A percentile compares a stretch with the other conserved stretches of the same genome.
phyloP scores from a whole-genome alignment of 2,113 vertebrate species.

The Narcine bancroftii region DNA sequence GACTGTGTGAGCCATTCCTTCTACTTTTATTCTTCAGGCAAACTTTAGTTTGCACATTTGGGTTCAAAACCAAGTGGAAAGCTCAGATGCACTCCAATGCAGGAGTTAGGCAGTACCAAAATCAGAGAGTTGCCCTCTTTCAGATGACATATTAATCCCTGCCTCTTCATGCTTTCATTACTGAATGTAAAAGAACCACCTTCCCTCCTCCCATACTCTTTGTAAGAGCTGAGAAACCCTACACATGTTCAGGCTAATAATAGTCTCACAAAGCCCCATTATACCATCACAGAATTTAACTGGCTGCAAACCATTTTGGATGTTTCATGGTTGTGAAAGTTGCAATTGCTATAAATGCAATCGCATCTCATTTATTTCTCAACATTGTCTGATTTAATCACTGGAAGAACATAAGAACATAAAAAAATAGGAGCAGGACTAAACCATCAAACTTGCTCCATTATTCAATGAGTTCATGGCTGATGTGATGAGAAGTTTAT shows the following conservation, averaged over 20 bases:
- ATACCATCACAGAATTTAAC: neutral
- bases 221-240: neutral
- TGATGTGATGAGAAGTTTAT: no score
- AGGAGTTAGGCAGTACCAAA: neutral
- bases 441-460: no score
- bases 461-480: no score
- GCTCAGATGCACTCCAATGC: neutral
- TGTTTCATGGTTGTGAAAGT: neutral
- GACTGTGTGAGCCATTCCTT: neutral
- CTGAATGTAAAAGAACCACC: neutral
- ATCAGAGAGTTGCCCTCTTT: neutral
- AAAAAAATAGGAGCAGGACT: no score
- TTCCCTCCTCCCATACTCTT: neutral
- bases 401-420: no score
- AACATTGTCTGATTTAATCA: no score
- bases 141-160: neutral
- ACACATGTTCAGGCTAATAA: neutral
- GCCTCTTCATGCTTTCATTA: no score
- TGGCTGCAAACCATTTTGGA: neutral
- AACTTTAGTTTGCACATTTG: neutral
- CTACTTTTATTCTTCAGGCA: neutral
- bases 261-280: no score
- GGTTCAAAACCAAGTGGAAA: neutral
- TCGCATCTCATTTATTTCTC: no score
- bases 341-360: no score